These are phyloP conservation scores for Dermatophagoides farinae DNA, from an alignment of 1,140 invertebrate genomes.

Conservation along the genomic window DNA sequence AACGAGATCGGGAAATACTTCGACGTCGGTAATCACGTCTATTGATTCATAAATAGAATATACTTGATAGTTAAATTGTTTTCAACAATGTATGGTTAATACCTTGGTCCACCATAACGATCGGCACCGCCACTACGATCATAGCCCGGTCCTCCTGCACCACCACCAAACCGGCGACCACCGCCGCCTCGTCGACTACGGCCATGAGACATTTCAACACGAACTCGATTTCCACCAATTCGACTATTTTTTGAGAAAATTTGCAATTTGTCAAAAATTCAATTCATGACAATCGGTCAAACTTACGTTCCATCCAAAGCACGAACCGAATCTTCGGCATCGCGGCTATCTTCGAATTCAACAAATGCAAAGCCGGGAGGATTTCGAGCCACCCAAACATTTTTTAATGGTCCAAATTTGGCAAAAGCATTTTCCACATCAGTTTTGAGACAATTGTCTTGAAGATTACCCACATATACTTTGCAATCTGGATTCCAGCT, in stretches of 20 bases:
- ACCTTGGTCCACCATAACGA: not conserved
- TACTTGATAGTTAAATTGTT: not conserved
- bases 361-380: slow-evolving; percentile 87
- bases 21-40: not conserved
- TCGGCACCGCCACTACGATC: not conserved
- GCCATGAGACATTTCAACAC: slow-evolving; percentile 69
- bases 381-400: slow-evolving; percentile 82
- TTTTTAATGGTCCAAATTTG: slow-evolving; percentile 80
- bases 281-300: too few relatives aligned
- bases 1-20: slow-evolving; percentile 6
- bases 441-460: slow-evolving; percentile 69
- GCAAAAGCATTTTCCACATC: slow-evolving; percentile 77
- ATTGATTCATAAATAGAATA: not conserved
- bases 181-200: slow-evolving; percentile 38
- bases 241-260: slow-evolving; percentile 43
- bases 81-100: not conserved
- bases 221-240: slow-evolving; percentile 57
- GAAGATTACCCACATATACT: slow-evolving; percentile 94
- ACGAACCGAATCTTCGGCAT: slow-evolving; percentile 90
- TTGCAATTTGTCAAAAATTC: not conserved
- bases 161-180: slow-evolving; percentile 1
- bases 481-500: slow-evolving; percentile 89
- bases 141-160: not conserved
- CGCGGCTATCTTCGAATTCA: slow-evolving; percentile 40
- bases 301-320: slow-evolving; percentile 81